phyloP scores from a whole-genome alignment of 92 coral and sea anemone species.

The Scolanthus callimorphus region DNA sequence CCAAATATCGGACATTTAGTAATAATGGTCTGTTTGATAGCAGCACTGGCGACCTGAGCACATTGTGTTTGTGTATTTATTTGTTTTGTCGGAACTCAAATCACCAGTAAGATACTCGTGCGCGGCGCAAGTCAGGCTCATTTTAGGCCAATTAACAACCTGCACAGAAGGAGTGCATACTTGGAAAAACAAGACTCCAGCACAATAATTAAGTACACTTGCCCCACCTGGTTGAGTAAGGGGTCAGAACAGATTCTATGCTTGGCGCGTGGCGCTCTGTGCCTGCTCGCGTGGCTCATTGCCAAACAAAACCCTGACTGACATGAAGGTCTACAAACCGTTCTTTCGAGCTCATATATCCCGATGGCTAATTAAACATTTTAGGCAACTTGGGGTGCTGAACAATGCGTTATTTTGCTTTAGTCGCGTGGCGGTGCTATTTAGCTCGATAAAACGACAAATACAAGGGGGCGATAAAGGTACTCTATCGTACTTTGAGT shows the following conservation, averaged over 20 bases:
- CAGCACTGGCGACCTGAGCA: too few species aligned
- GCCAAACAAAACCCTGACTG: slow-evolving; percentile 53
- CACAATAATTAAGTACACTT: slow-evolving; percentile 44
- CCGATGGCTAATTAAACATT: slow-evolving; percentile 70
- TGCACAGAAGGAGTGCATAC: slow-evolving; percentile 47
- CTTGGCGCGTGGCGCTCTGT: slow-evolving; percentile 53
- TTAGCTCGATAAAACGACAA: slow-evolving; percentile 32
- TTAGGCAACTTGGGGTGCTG: slow-evolving; percentile 40
- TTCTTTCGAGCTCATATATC: slow-evolving; percentile 42
- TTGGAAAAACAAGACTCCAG: slow-evolving; percentile 28
- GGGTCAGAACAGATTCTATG: slow-evolving; percentile 20
- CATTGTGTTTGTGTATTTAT: not conserved
- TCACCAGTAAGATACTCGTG: not conserved
- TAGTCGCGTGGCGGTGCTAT: slow-evolving; percentile 81
- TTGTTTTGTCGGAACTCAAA: not conserved
- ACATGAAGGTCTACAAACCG: slow-evolving; percentile 48
- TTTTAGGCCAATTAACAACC: slow-evolving; percentile 56
- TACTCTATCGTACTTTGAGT: not conserved
- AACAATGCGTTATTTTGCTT: slow-evolving; percentile 53
- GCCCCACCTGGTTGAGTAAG: slow-evolving; percentile 65
- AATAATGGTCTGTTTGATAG: too few species aligned
- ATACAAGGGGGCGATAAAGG: not conserved
- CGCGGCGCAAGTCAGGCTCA: slow-evolving; percentile 51
- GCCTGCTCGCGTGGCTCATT: slow-evolving; percentile 62
- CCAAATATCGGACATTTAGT: slow-evolving; percentile 7